Evolutionary conservation across 2,113 vertebrate genomes (phyloP).

Genomic region (Thalassarche chlororhynchos): DNA sequence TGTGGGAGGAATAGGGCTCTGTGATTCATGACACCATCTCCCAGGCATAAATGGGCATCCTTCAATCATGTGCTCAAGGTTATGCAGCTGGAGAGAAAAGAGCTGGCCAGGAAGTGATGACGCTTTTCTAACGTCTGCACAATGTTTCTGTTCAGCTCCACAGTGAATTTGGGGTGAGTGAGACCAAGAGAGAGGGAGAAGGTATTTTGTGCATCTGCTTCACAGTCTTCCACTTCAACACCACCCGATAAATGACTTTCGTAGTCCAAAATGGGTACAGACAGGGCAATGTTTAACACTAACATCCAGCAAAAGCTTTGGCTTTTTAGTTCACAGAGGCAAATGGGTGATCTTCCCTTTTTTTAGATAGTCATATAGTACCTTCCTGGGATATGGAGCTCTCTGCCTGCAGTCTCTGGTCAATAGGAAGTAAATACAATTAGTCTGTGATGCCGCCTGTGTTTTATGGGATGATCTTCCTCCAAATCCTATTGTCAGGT

Average conservation of each 20-base stretch:
- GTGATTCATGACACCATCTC: constrained; percentile 21
- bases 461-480: background rate
- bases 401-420: background rate
- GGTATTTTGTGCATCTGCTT: background rate
- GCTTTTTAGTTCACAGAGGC: background rate
- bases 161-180: background rate
- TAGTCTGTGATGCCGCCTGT: fast-evolving
- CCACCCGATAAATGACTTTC: background rate
- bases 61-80: constrained; percentile 10
- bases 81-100: background rate
- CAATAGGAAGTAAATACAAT: background rate
- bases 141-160: background rate
- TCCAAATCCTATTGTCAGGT: background rate
- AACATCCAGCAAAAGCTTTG: background rate
- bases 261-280: background rate
- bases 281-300: background rate
- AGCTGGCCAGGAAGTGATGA: background rate
- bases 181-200: background rate
- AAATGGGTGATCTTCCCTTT: background rate
- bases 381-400: background rate
- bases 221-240: background rate
- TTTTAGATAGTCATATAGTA: background rate
- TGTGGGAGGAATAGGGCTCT: background rate
- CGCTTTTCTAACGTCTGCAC: background rate
- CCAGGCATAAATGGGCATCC: background rate